A percentile compares a stretch with the other conserved stretches of the same genome.
Evolutionary conservation across 2,113 vertebrate genomes (phyloP).

Genomic region (Platichthys flesus): DNA sequence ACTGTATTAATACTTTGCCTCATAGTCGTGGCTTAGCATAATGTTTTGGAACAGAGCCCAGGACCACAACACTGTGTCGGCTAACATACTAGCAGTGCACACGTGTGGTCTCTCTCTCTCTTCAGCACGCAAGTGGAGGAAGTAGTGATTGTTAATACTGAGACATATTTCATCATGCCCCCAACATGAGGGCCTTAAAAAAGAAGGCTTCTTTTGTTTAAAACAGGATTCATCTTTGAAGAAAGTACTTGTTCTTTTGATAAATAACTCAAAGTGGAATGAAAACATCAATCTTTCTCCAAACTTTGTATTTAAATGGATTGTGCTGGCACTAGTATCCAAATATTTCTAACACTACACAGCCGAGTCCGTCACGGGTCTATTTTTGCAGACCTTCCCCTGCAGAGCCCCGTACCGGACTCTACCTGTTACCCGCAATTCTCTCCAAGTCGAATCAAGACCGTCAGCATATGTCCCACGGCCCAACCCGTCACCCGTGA

Average conservation of each 20-base stretch:
- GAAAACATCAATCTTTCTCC: no score
- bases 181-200: not conserved
- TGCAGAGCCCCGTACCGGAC: no score
- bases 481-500: no score
- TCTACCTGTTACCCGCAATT: no score
- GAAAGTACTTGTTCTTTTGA: not conserved
- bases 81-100: constrained; percentile 1
- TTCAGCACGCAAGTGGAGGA: not conserved
- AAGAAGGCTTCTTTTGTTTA: not conserved
- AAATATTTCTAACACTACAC: no score
- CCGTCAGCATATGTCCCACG: no score
- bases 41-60: constrained; percentile 30
- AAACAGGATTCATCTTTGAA: not conserved
- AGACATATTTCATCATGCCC: constrained; percentile 5
- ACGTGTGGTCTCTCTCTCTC: not conserved
- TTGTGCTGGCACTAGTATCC: no score
- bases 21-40: not conserved
- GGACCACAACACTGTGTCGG: not conserved
- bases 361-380: no score
- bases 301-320: no score
- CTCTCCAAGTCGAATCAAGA: no score
- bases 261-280: not conserved
- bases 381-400: no score
- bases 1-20: not conserved
- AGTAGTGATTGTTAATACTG: constrained; percentile 14